Conservation (phyloP, 53 echinoderm and acorn worm species). For the Crossaster papposus region DNA sequence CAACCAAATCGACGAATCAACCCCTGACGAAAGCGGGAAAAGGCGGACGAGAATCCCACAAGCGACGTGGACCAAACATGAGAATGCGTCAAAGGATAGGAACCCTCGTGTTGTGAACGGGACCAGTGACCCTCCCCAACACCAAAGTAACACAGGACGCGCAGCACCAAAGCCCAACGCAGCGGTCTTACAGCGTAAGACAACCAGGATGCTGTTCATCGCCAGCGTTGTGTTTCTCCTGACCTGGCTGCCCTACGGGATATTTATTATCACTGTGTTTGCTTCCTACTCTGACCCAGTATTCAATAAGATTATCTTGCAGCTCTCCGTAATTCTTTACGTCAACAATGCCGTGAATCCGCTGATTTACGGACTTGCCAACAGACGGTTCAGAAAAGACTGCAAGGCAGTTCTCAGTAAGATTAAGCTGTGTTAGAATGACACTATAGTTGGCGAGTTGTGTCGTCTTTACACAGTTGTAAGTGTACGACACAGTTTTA, state of each 20-base stretch:
- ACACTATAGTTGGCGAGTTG: neutral
- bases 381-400: conserved; percentile 30
- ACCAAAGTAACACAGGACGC: neutral
- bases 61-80: neutral
- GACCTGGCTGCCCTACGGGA: no score
- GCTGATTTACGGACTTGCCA: conserved; percentile 1
- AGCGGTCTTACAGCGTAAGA: conserved; percentile 10
- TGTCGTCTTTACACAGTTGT: no score
- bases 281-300: neutral
- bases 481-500: no score
- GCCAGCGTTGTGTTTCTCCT: no score
- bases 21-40: neutral
- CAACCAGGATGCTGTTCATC: no score
- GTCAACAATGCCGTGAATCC: conserved; percentile 15
- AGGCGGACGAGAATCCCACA: neutral
- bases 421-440: neutral
- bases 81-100: neutral
- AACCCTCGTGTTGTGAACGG: neutral
- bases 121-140: neutral
- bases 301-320: neutral
- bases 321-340: neutral
- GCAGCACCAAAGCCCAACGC: neutral
- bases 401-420: neutral
- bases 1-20: neutral
- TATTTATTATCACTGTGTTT: conserved; percentile 8